Evolutionary conservation across 2,888 invertebrate species (phyloP).

Genomic region (Rotaria magnacalcarata): DNA sequence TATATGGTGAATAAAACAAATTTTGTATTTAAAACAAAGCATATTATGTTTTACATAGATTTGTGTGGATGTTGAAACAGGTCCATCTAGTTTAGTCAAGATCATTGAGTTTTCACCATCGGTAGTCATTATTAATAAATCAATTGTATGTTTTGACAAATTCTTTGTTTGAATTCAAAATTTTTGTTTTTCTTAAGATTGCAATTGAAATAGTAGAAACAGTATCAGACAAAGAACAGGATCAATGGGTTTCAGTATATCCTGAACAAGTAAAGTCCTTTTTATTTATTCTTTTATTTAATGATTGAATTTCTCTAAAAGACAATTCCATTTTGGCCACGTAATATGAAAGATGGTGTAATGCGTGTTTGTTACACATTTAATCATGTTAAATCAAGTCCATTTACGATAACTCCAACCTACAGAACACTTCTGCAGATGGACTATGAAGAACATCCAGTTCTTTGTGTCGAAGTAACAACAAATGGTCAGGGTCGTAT

Average conservation of each 20-base stretch:
- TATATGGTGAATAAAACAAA: slow-evolving; percentile 50
- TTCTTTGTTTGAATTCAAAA: background rate
- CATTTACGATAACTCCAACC: slow-evolving; percentile 46
- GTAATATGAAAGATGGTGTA: slow-evolving; percentile 36
- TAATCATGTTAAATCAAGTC: slow-evolving; percentile 31
- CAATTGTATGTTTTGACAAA: slow-evolving; percentile 12
- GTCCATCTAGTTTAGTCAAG: slow-evolving; percentile 85
- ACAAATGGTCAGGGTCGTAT: slow-evolving; percentile 86
- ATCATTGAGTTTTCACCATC: slow-evolving; percentile 91
- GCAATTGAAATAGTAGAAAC: slow-evolving; percentile 73
- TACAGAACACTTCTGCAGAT: slow-evolving; percentile 45
- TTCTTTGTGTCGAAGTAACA: slow-evolving; percentile 70
- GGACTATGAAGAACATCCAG: slow-evolving; percentile 51
- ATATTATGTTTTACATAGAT: slow-evolving; percentile 64
- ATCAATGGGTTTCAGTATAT: background rate
- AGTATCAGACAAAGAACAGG: slow-evolving; percentile 51
- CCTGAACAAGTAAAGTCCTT: slow-evolving; percentile 23
- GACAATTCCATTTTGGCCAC: background rate
- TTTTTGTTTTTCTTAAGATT: slow-evolving; percentile 57
- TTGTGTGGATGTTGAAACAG: slow-evolving; percentile 84
- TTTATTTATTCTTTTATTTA: background rate
- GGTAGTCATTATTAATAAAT: slow-evolving; percentile 67
- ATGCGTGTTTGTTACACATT: slow-evolving; percentile 5
- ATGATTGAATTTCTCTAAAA: background rate
- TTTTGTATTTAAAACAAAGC: background rate